phyloP scores from a whole-genome alignment of 2,797 vertebrate species.

The Hydrolagus colliei region DNA sequence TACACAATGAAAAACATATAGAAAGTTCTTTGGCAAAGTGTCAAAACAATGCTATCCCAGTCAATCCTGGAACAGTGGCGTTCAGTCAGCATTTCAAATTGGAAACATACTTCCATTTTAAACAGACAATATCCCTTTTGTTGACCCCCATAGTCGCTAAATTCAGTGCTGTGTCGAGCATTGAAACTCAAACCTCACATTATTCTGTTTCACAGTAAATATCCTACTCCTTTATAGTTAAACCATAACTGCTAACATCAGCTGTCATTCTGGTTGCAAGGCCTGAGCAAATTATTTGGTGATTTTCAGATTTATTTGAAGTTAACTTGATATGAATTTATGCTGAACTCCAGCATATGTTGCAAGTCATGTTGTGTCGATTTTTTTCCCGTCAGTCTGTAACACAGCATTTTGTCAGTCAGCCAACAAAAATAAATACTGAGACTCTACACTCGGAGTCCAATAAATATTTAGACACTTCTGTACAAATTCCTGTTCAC shows the following conservation, averaged over 20 bases:
- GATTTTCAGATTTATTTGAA: slow-evolving; percentile 26
- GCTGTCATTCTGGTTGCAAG: slow-evolving; percentile 16
- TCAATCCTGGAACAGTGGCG: slow-evolving; percentile 22
- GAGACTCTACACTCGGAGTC: background rate
- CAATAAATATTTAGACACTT: background rate
- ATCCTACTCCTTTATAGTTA: slow-evolving; percentile 9
- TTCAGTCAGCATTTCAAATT: slow-evolving; percentile 28
- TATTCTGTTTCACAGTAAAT: background rate
- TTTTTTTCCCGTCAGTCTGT: background rate
- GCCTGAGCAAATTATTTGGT: slow-evolving; percentile 19
- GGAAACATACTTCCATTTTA: slow-evolving; percentile 30
- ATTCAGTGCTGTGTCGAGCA: slow-evolving; percentile 2
- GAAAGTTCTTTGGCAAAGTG: slow-evolving; percentile 15
- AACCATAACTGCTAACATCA: slow-evolving; percentile 12
- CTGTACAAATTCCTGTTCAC: background rate
- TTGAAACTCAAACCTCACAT: slow-evolving; percentile 28
- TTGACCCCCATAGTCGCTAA: background rate
- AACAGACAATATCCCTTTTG: slow-evolving; percentile 26
- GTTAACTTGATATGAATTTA: slow-evolving; percentile 11
- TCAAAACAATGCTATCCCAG: slow-evolving; percentile 28
- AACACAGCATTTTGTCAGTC: background rate
- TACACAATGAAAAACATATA: slow-evolving; percentile 28
- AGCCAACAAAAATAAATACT: slow-evolving; percentile 23
- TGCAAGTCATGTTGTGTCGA: slow-evolving; percentile 3
- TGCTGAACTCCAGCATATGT: slow-evolving; percentile 20